phyloP scores from a whole-genome alignment of 2,113 vertebrate species.

The Rhinoderma darwinii region DNA sequence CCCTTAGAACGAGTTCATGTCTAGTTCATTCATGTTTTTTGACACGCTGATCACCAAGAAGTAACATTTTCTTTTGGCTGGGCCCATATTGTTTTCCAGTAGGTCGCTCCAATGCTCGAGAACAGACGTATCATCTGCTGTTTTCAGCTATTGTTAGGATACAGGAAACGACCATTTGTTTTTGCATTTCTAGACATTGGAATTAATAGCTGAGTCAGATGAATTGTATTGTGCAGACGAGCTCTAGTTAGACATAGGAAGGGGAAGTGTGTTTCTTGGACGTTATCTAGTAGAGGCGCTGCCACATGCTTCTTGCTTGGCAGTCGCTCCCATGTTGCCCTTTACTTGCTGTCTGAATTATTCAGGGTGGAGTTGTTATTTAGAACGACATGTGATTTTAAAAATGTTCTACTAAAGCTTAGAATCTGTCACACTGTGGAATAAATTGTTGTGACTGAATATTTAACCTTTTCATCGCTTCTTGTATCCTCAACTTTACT shows the following conservation, averaged over 20 bases:
- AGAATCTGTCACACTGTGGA: slow-evolving; percentile 38
- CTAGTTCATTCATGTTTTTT: too few species aligned
- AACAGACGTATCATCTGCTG: background rate
- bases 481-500: background rate
- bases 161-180: background rate
- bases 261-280: slow-evolving; percentile 24
- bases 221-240: background rate
- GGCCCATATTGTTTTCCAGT: too few species aligned
- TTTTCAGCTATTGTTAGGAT: slow-evolving; percentile 4
- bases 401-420: slow-evolving; percentile 38
- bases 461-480: slow-evolving; percentile 6
- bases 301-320: slow-evolving; percentile 42
- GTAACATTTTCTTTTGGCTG: too few species aligned
- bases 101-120: too few species aligned
- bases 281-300: background rate
- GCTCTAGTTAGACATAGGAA: slow-evolving; percentile 39
- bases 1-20: too few species aligned
- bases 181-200: background rate
- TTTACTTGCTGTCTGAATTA: slow-evolving; percentile 34
- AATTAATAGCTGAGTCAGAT: slow-evolving; percentile 36
- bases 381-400: slow-evolving; percentile 33
- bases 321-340: slow-evolving; percentile 25
- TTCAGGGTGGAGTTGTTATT: background rate
- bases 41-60: too few species aligned
- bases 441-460: background rate